Evolutionary conservation across 2,797 vertebrate species (phyloP).

Genomic region (Silurus aristotelis): DNA sequence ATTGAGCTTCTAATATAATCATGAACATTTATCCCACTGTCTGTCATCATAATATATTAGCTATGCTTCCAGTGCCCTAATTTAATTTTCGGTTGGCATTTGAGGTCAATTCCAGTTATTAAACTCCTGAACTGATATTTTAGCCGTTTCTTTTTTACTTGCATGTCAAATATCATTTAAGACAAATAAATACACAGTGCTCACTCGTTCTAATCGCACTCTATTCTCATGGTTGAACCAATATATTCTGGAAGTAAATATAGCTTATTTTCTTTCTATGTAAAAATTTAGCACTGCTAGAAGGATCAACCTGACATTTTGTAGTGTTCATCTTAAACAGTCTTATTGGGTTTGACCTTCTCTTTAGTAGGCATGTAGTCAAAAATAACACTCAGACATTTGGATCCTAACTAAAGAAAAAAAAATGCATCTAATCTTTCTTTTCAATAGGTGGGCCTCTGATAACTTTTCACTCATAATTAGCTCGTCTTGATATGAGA

Average conservation of each 20-base stretch:
- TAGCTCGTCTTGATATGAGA: slow-evolving; percentile 98
- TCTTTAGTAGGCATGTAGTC: slow-evolving; percentile 79
- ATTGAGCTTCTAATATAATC: slow-evolving; percentile 74
- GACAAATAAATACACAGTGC: background rate
- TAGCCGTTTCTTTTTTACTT: background rate
- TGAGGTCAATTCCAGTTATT: slow-evolving; percentile 67
- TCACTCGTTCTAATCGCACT: background rate
- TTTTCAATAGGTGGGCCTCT: slow-evolving; percentile 89
- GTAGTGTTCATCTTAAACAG: slow-evolving; percentile 70
- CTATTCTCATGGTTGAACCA: background rate
- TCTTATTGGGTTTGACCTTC: slow-evolving; percentile 83
- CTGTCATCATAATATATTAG: slow-evolving; percentile 79
- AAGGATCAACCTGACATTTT: slow-evolving; percentile 51
- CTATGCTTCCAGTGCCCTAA: slow-evolving; percentile 68
- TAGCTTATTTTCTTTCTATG: background rate
- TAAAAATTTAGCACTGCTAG: background rate
- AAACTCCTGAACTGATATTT: slow-evolving; percentile 45
- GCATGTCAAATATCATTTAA: background rate
- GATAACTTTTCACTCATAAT: slow-evolving; percentile 99
- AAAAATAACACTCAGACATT: slow-evolving; percentile 99
- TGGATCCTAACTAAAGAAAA: slow-evolving; percentile 82
- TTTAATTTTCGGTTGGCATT: slow-evolving; percentile 67
- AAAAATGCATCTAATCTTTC: slow-evolving; percentile 81
- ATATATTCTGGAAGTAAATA: background rate
- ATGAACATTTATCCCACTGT: slow-evolving; percentile 67